These are phyloP conservation scores for Baronia brevicornis DNA, from an alignment of 2,888 invertebrate genomes.

Conservation along the genomic window DNA sequence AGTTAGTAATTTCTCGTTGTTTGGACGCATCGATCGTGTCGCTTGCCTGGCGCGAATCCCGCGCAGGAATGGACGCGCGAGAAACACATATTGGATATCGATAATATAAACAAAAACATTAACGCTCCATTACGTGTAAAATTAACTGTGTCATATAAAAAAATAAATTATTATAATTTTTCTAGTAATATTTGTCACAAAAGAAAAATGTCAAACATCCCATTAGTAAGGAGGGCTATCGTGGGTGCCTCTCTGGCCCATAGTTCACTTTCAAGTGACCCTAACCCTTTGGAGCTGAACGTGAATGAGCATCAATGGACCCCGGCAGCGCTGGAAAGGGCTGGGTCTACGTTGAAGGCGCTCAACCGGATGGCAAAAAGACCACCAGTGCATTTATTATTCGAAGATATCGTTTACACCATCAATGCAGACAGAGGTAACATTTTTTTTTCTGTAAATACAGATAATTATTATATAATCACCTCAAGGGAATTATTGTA, in stretches of 20 bases:
- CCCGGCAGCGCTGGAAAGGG: conserved; percentile 62
- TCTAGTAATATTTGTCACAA: too few species aligned
- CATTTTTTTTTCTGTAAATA: too few species aligned
- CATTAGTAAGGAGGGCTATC: conserved; percentile 54
- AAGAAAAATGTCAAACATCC: conserved; percentile 43
- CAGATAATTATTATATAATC: too few species aligned
- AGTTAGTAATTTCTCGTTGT: conserved; percentile 30
- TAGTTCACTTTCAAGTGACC: conserved; percentile 21
- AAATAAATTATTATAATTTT: too few species aligned
- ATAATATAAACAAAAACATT: conserved; percentile 13
- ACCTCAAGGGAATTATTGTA: too few species aligned
- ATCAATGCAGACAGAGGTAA: conserved; percentile 63
- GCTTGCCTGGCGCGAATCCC: conserved; percentile 25
- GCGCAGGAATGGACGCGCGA: conserved; percentile 27
- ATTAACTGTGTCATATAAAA: too few species aligned
- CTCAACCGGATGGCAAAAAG: conserved; percentile 73
- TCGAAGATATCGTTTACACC: conserved; percentile 74
- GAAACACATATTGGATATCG: conserved; percentile 8
- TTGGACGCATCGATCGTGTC: conserved; percentile 30
- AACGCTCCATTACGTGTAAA: conserved; percentile 6
- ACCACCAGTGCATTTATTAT: conserved; percentile 75
- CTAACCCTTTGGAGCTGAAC: conserved; percentile 11
- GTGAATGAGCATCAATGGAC: conserved; percentile 47
- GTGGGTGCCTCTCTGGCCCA: conserved; percentile 52
- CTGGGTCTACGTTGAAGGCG: conserved; percentile 66